Evolutionary conservation across 1,140 invertebrate genomes (phyloP), one percentile per base, ranked within the genome.

Genomic region (Drosophila nigrodunni): DNA sequence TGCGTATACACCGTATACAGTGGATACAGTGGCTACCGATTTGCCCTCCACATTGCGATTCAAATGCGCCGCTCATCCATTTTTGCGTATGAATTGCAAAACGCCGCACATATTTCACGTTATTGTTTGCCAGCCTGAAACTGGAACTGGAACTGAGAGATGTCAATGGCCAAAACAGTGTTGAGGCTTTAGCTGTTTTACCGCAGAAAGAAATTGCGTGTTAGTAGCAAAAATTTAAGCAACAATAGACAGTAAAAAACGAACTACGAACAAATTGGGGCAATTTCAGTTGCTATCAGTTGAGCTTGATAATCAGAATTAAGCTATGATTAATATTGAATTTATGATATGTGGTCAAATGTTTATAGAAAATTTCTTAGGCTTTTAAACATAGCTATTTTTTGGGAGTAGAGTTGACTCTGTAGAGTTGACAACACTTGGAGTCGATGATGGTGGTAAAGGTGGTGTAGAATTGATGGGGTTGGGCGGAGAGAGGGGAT

Each of bases 71-170:
- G 82, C 78, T 87, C 80, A 88, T 80, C 80, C 80, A 83, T 89
- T 89, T 89, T 89, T 89, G 85, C 85, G 85, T 89, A 89, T 89
- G 85, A 89, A 89, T 89, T 89, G 85, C 86, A 89, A 89, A 89
- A 89, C 85, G 86, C 86, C 85, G 86, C 85, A 89, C 85, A 89
- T 89, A 90, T 89, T 89, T 89, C 85, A 89, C 85, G 85, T 88
- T 88, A 89, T 89, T 89, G 85, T 89, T 88, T 78, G 85, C 62
- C 62, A 18, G 61, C 15, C 74, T 66, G 74, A 58, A 70, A 75
- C 71, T 74, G 72, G 37, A 59, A 54, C 57, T 59, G 66, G 37
- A 49, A 46, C 39, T 55, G 62, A 13, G 30, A 6, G 11, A 34
- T 52, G 49, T 25, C 11, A 15, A 34, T 52, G 50, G 21, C 21